These are phyloP conservation scores for Loris lydekkerianus DNA, from an alignment of 2,797 vertebrate species.

Conservation along the genomic window DNA sequence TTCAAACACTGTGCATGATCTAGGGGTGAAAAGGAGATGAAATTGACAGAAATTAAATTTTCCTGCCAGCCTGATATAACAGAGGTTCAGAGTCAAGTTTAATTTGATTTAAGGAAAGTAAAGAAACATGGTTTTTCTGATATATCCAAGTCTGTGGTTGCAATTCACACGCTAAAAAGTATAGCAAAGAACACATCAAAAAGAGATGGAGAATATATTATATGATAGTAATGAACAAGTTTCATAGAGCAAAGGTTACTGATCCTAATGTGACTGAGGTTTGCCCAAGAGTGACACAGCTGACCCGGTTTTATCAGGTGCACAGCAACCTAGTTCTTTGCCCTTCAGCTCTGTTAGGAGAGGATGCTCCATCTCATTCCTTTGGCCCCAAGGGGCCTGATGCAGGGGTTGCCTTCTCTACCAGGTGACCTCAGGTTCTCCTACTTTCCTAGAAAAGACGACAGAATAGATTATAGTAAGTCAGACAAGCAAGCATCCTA, in stretches of 20 bases:
- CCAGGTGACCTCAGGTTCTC: neutral
- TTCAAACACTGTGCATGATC: neutral
- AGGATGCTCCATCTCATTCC: neutral
- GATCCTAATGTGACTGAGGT: neutral
- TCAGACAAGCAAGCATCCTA: neutral
- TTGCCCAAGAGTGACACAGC: neutral
- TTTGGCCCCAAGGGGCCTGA: neutral
- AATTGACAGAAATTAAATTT: neutral
- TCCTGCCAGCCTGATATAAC: neutral
- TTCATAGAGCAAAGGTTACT: neutral
- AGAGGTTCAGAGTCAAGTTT: neutral
- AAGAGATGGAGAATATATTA: neutral
- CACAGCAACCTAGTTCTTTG: neutral
- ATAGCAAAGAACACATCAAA: neutral
- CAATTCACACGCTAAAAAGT: neutral
- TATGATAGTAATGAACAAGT: neutral
- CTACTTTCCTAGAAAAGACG: neutral
- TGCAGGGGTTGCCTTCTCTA: neutral
- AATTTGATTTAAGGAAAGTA: conserved; percentile 32
- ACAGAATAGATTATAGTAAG: neutral
- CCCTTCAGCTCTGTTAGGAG: neutral
- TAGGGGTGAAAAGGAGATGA: neutral
- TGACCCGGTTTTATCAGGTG: neutral
- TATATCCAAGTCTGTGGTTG: neutral
- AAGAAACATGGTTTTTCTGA: neutral